Base-by-base conservation (phyloP, 2,888 invertebrate genomes). In the Mylabris sibirica region DNA sequence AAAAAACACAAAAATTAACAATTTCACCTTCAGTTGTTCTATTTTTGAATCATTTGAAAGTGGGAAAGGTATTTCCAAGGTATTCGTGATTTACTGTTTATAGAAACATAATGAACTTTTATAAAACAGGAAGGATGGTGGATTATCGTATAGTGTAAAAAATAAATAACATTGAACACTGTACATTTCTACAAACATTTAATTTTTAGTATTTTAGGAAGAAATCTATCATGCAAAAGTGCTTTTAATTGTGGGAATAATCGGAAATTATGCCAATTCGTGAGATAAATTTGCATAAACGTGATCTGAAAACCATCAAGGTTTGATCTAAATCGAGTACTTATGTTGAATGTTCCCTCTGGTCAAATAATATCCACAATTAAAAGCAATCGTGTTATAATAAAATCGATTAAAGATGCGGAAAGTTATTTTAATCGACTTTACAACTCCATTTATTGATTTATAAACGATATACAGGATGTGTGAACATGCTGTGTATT, bases 61-160 rank as follows among this genome's bases (percentile, higher is more conserved):
- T 69, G 61, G 66, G 38, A 61, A 61, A 61, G 69, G 69, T 69
- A 61, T 69, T 63, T 68, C 66, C 66, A 69, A 69, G 66, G 66
- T 30, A 60, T 60, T 12, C 57, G 53, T 22, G 59, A 60, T 64
- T 67, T 60, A 22, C 64, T 53, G 61, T 68, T 64, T 61, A 53
- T 35, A 63, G 64, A 57, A 38, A 14, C 22, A 60, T 59, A 59
- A 66, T 24, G 24, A 20, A 49, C 11, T 5, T 5, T 44, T 44
- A 44, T 17, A 17, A n/a, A 44, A 44, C 17, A 44, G 41, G 22
- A 24, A 44, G 41, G 22, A 24, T 22, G 6, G 2, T 0, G 17
- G 22, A n/a, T 17, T 14, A 38, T 38, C 17, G 17, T 61, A 12
- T 61, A 61, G 61, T 41, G 61, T 61, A 61, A n/a, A 60, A 60